A percentile compares a stretch with the other conserved stretches of the same genome.
phyloP scores from a whole-genome alignment of 2,113 vertebrate genomes.

The Calyptommatus sinebrachiatus region DNA sequence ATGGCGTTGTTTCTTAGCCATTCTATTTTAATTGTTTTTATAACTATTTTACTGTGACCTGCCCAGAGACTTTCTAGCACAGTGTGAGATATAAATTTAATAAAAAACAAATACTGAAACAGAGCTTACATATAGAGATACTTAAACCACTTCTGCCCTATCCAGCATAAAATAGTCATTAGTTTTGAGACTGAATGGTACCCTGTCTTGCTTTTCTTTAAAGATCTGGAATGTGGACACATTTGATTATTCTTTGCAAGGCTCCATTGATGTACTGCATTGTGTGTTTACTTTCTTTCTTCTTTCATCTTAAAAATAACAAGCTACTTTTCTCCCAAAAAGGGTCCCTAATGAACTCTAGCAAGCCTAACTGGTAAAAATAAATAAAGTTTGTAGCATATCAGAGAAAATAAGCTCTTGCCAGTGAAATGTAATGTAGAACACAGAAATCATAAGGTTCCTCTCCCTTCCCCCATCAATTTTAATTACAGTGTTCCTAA shows the following conservation, averaged over 20 bases:
- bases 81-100: no score
- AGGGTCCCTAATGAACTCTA: conserved; percentile 12
- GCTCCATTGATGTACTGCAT: neutral
- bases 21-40: no score
- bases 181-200: no score
- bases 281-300: neutral
- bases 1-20: no score
- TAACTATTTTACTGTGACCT: no score
- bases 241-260: accelerated
- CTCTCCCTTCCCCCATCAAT: conserved; percentile 7
- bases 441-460: conserved; percentile 33
- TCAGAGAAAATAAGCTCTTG: neutral
- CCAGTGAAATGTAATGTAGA: neutral
- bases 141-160: no score
- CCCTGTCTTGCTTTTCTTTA: no score
- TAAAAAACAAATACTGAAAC: no score
- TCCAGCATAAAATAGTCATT: no score
- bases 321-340: neutral
- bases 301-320: neutral
- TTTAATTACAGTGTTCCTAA: conserved; percentile 51
- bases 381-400: neutral
- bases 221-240: neutral
- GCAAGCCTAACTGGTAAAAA: conserved; percentile 1
- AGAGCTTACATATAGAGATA: no score
- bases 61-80: no score